Evolutionary conservation across 2,888 invertebrate species (phyloP), one percentile per base, ranked within the genome.

Genomic region (Ferrisia virgata): DNA sequence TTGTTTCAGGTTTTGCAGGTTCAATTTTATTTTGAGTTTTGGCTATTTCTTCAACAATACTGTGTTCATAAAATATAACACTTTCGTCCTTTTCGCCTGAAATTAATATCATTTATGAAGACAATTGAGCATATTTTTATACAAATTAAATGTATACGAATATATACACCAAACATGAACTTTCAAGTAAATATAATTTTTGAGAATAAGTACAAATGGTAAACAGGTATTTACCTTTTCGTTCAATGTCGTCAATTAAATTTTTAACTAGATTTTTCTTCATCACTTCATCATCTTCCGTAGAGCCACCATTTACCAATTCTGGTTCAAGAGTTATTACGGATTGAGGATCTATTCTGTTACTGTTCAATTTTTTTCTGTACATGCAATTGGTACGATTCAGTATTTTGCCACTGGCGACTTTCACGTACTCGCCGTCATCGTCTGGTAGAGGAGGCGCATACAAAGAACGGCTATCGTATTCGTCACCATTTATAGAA

Each of bases 301-400:
- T 40, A 8, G 64, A 53, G 25, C 8, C 40, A 11, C 47, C 83
- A 76, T 40, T 76, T 18, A 76, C 83, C n/a, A 72, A 76, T 40
- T 83, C 83, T 2, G 83, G 83, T 47, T 83, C 83, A 6, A 39
- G 72, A 6, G 83, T 39, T 6, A 83, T 83, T 2, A 83, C 47
- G 0, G 83, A 83, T 36, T 43, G 40, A 13, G 83, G 83, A 83
- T 83, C 76, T 22, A 83, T 83, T 76, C 69, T 83, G n/a, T 28
- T 83, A 13, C 28, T 83, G 25, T 72, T 83, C 11, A 83, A 18
- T 83, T 83, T 83, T 22, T 33, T 83, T 18, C 83, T 36, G 40
- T 83, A 83, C 39, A 69, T 83, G 76, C 83, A 76, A 72, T 83
- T 83, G 4, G 83, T 83, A 28, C 83, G 83, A 76, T 83, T 83